Percentiles rank a stretch among this genome's conserved stretches.
Evolutionary conservation across 1,140 invertebrate species (phyloP).

Genomic region (Colletes gigas): DNA sequence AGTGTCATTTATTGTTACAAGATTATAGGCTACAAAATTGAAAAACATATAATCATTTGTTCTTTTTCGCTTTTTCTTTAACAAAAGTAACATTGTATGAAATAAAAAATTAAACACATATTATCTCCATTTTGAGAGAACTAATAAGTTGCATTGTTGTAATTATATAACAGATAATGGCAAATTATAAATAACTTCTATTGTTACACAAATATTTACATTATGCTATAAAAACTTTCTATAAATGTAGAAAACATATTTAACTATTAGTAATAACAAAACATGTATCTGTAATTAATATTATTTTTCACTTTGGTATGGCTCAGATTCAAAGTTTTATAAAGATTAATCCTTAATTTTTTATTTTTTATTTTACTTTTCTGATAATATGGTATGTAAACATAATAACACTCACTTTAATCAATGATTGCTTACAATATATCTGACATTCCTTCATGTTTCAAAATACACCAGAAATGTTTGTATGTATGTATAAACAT

Average conservation of each 20-base stretch:
- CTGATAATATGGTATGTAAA: background rate
- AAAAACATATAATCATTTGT: background rate
- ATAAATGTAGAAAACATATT: slow-evolving; percentile 50
- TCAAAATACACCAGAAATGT: slow-evolving; percentile 1
- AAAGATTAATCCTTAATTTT: background rate
- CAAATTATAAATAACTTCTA: slow-evolving; percentile 14
- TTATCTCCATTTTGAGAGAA: slow-evolving; percentile 27
- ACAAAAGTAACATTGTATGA: background rate
- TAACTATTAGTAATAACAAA: slow-evolving; percentile 1
- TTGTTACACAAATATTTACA: slow-evolving; percentile 13
- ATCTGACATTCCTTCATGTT: background rate
- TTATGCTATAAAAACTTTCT: slow-evolving; percentile 43
- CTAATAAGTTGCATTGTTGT: slow-evolving; percentile 9
- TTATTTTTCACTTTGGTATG: slow-evolving; percentile 17
- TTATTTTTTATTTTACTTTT: slow-evolving; percentile 8
- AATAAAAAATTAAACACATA: slow-evolving; percentile 22
- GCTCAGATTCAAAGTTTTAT: slow-evolving; percentile 13
- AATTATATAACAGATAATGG: slow-evolving; percentile 21
- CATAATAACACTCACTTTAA: background rate
- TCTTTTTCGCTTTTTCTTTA: background rate
- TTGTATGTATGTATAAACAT: background rate
- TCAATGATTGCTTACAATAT: background rate
- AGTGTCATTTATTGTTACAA: background rate
- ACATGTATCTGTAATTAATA: background rate
- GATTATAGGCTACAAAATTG: background rate